Evolutionary conservation across 1,140 invertebrate genomes (phyloP), one percentile per base, ranked within the genome.

Genomic region (Aricia agestis): DNA sequence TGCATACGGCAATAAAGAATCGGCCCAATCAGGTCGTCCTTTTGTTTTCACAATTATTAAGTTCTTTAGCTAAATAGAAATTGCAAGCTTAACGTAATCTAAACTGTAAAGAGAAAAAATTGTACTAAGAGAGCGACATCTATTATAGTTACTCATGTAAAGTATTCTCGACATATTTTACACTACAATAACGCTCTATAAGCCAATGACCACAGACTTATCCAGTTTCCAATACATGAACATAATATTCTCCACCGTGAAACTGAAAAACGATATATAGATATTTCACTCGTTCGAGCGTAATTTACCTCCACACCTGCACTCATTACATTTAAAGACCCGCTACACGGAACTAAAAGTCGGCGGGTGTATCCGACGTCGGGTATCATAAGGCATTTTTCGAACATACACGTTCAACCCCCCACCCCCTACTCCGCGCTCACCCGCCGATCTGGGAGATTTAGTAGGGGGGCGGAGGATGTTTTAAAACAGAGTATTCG

Each of bases 401-500:
- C 65, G 65, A 66, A 66, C 65, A 66, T 66, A 66, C 31, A 66
- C 65, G 65, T 66, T 36, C 19, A 0, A 66, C 65, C 65, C 19
- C 15, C 65, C 19, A 9, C 63, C 65, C 17, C 65, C 65, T 31
- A 36, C 65, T 66, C 65, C 65, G 17, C 25, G 19, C 65, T 1
- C 65, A 13, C 65, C 65, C 15, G 65, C 19, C 31, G 65, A 66
- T 66, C 65, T 66, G 65, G 65, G 65, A 41, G 65, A 66, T 66
- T 66, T 66, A 66, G 65, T 66, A 63, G 65, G 65, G 65, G 65
- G 65, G 63, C 17, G 65, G 65, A 66, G 65, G 65, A 66, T 66
- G 65, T 31, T 66, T 36, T 31, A 31, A 36, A 66, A 66, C 65
- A 67, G 70, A 65, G 69, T 73, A 77, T 69, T 69, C 32, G 36